These are phyloP conservation scores for Nibea coibor DNA, from an alignment of 2,113 vertebrate genomes.

Conservation along the genomic window DNA sequence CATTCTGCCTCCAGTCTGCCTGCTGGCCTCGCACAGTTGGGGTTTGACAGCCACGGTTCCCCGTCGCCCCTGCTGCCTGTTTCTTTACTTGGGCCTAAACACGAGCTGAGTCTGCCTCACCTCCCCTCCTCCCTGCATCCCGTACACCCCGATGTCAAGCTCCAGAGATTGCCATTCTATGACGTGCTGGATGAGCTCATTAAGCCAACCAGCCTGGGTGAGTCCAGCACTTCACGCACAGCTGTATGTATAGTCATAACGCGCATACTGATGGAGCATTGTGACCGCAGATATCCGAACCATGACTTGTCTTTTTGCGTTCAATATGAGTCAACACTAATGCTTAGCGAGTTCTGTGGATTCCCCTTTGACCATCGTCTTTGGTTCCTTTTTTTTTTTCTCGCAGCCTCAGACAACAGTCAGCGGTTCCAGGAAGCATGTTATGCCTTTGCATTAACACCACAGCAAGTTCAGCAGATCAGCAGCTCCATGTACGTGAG, in stretches of 20 bases:
- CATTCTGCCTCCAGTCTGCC: constrained; percentile 91
- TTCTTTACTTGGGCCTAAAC: constrained; percentile 96
- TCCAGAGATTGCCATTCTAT: constrained; percentile 98
- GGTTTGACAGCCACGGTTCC: constrained; percentile 92
- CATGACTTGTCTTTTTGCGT: neutral
- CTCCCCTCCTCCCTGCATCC: constrained; percentile 95
- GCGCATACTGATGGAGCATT: constrained; percentile 3
- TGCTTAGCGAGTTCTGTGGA: neutral
- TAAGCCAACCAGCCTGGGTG: constrained; percentile 97
- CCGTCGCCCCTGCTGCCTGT: constrained; percentile 95
- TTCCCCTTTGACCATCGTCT: constrained; percentile 15
- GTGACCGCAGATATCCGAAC: constrained; percentile 5
- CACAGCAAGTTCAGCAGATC: constrained; percentile 98
- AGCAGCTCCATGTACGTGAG: constrained; percentile 97
- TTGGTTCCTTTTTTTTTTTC: constrained; percentile 31
- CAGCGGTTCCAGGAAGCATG: constrained; percentile 99
- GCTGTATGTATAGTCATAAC: constrained; percentile 18
- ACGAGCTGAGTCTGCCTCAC: constrained; percentile 97
- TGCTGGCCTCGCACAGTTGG: constrained; percentile 89
- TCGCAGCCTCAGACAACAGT: constrained; percentile 93
- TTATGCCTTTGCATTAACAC: constrained; percentile 97
- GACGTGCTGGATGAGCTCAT: constrained; percentile 98
- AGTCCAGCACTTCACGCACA: constrained; percentile 64
- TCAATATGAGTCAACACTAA: neutral
- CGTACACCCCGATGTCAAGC: constrained; percentile 98